Conservation (phyloP, 2,888 invertebrate species). For the Drosophila imparisetae region DNA sequence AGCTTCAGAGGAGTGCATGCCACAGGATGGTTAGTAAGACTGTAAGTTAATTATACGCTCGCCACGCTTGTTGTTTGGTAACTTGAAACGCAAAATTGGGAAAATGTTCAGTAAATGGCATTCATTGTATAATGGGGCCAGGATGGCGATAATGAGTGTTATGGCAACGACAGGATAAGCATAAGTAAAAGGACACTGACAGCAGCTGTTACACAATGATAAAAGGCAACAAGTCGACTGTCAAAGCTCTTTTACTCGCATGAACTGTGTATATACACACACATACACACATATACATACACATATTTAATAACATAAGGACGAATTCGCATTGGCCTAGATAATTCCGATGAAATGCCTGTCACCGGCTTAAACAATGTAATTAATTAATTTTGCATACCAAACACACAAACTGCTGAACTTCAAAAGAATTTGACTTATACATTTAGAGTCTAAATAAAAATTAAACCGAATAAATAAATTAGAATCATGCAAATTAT, state of each 20-base stretch:
- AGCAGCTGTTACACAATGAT: conserved; percentile 64
- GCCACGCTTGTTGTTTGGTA: conserved; percentile 51
- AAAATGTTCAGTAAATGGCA: conserved; percentile 19
- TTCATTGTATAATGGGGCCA: conserved; percentile 36
- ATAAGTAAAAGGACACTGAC: conserved; percentile 49
- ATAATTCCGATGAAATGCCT: neutral
- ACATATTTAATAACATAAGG: conserved; percentile 5
- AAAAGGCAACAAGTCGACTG: conserved; percentile 35
- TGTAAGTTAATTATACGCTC: conserved; percentile 68
- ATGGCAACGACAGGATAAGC: conserved; percentile 60
- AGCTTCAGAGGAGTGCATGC: conserved; percentile 6
- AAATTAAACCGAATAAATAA: neutral
- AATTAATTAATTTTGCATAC: neutral
- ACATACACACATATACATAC: neutral
- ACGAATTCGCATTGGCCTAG: neutral
- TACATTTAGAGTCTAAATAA: neutral
- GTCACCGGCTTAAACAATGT: neutral
- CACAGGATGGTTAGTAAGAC: conserved; percentile 49
- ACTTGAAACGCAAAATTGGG: conserved; percentile 51
- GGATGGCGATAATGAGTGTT: conserved; percentile 63
- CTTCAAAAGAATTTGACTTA: neutral
- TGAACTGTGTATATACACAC: neutral
- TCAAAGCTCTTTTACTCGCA: conserved; percentile 17
- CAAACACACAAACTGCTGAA: neutral
- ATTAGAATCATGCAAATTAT: neutral